Percentiles rank a stretch among this genome's conserved stretches.
Evolutionary conservation across 2,113 vertebrate species (phyloP).

Genomic region (Uria lomvia): DNA sequence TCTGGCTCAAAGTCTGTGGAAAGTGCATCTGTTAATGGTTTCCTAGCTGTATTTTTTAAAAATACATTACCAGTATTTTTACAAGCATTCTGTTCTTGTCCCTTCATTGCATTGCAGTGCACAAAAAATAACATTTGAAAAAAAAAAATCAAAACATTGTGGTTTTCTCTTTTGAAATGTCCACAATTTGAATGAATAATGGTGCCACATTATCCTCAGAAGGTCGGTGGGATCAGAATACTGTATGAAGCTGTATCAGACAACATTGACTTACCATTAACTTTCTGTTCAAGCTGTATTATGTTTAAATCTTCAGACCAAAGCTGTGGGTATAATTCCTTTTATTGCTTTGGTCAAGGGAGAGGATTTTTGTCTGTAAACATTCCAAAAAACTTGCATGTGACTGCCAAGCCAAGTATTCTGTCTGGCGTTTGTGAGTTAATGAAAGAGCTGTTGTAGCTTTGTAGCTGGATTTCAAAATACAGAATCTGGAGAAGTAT

Average conservation of each 20-base stretch:
- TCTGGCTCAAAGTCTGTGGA: not conserved
- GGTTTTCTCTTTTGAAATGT: not conserved
- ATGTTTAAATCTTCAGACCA: not conserved
- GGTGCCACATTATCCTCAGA: not conserved
- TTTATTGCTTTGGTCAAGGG: slow-evolving; percentile 21
- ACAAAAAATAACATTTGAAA: not conserved
- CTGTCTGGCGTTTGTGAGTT: slow-evolving; percentile 31
- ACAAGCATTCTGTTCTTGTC: not conserved
- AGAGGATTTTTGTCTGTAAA: slow-evolving; percentile 31
- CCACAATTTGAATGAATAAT: not conserved
- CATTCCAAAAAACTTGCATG: not conserved
- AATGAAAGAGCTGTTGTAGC: slow-evolving; percentile 31
- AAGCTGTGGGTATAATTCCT: not conserved
- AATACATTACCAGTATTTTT: not conserved
- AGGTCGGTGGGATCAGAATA: not conserved
- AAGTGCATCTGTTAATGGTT: not conserved
- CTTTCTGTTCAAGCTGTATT: not conserved
- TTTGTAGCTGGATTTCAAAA: slow-evolving; percentile 16
- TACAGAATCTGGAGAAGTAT: slow-evolving; percentile 6
- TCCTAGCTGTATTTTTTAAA: not conserved
- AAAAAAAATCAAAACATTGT: not conserved
- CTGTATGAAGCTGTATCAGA: not conserved
- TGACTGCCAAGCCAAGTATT: slow-evolving; percentile 10
- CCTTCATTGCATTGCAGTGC: not conserved
- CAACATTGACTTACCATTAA: not conserved